phyloP scores from a whole-genome alignment of 2,888 invertebrate species.

The Drepanosiphum platanoidis region DNA sequence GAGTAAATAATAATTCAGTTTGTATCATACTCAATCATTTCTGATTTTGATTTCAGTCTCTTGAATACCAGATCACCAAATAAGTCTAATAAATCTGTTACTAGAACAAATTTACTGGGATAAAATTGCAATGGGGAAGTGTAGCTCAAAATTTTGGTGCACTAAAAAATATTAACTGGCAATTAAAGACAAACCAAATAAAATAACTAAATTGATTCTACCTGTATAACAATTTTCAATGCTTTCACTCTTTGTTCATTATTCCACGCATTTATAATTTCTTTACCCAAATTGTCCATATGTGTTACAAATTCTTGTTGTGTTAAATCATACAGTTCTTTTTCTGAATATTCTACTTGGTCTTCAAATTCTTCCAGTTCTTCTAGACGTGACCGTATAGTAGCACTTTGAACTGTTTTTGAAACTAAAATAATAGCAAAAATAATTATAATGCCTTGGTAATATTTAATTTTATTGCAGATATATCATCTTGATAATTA shows the following conservation, averaged over 20 bases:
- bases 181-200: background rate
- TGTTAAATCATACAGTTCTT: conserved; percentile 87
- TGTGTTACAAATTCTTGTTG: conserved; percentile 91
- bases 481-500: conserved; percentile 75
- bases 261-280: conserved; percentile 91
- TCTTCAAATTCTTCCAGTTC: conserved; percentile 96
- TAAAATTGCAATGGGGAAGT: conserved; percentile 93
- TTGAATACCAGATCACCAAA: conserved; percentile 92
- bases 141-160: conserved; percentile 91
- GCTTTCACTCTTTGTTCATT: conserved; percentile 94
- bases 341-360: conserved; percentile 78
- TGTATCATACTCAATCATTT: conserved; percentile 65
- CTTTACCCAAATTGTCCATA: conserved; percentile 90
- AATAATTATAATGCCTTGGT: background rate
- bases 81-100: conserved; percentile 94
- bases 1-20: conserved; percentile 18
- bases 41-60: conserved; percentile 80
- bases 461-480: background rate
- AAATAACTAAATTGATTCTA: conserved; percentile 64
- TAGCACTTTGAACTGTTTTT: conserved; percentile 44
- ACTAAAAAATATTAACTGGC: conserved; percentile 70
- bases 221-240: conserved; percentile 92
- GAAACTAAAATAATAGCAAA: conserved; percentile 36
- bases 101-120: conserved; percentile 96
- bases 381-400: conserved; percentile 75